A percentile compares a stretch with the other conserved stretches of the same genome.
Evolutionary conservation across 2,113 vertebrate genomes (phyloP).

Genomic region (Polyodon spathula): DNA sequence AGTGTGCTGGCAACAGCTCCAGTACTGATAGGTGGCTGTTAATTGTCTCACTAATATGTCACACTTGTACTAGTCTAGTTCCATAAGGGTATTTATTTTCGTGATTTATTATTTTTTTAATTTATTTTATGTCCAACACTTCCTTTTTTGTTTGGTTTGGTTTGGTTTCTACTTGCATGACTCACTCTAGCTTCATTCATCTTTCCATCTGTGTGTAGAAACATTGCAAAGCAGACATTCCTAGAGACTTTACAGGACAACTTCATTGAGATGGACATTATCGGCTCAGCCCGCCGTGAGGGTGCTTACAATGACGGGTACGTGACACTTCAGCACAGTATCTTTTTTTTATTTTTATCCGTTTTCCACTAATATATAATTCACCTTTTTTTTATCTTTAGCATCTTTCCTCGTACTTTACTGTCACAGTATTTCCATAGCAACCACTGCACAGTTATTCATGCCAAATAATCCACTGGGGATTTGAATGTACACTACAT

Average conservation of each 20-base stretch:
- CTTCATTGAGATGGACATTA: constrained; percentile 99
- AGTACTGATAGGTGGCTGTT: constrained; percentile 34
- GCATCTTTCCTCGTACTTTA: constrained; percentile 22
- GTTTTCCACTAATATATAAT: constrained; percentile 35
- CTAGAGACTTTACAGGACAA: constrained; percentile 99
- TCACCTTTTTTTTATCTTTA: constrained; percentile 44
- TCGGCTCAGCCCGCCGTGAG: constrained; percentile 85
- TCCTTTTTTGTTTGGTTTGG: constrained; percentile 32
- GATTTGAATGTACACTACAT: too few species aligned
- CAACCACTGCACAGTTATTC: too few species aligned
- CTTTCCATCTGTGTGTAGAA: constrained; percentile 97
- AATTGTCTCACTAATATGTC: constrained; percentile 29
- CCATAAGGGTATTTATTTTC: constrained; percentile 40
- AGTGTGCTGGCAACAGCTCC: constrained; percentile 19
- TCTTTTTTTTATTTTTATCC: constrained; percentile 23
- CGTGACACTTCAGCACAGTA: constrained; percentile 59
- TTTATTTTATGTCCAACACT: constrained; percentile 22
- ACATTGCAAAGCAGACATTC: constrained; percentile 99
- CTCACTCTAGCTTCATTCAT: constrained; percentile 89
- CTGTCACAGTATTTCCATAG: too few species aligned
- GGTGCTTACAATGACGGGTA: constrained; percentile 93
- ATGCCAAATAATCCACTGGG: too few species aligned
- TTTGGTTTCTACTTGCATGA: constrained; percentile 65
- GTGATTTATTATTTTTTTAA: constrained; percentile 25
- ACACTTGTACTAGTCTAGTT: constrained; percentile 28